Conservation (phyloP, 2,113 vertebrate species). For the Antennarius striatus region DNA sequence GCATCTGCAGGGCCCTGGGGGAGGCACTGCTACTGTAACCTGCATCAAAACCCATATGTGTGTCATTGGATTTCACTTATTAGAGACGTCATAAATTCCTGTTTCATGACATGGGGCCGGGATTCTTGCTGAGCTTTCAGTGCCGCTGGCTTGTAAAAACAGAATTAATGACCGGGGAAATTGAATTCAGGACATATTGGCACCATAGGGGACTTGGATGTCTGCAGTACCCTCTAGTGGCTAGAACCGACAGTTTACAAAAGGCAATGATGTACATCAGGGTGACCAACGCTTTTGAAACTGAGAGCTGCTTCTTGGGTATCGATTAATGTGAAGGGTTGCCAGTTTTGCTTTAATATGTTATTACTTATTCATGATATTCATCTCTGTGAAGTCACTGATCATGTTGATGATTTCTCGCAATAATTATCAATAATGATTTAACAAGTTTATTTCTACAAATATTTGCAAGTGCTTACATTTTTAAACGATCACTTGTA, state of each 20-base stretch:
- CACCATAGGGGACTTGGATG: conserved; percentile 3
- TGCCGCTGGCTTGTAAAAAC: conserved; percentile 43
- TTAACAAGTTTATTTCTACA: too few species aligned
- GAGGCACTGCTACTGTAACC: conserved; percentile 4
- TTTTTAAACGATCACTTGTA: too few species aligned
- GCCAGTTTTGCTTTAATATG: too few species aligned
- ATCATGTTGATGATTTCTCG: too few species aligned
- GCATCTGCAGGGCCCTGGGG: conserved; percentile 11
- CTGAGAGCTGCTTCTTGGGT: too few species aligned
- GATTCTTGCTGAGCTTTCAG: conserved; percentile 60
- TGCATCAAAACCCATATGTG: conserved; percentile 6
- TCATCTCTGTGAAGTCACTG: too few species aligned
- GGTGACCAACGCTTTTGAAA: too few species aligned
- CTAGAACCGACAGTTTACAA: not conserved
- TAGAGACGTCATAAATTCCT: conserved; percentile 12
- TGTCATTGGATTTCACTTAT: conserved; percentile 44
- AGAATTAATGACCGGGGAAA: conserved; percentile 69
- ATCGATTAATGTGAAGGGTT: too few species aligned
- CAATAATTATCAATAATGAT: too few species aligned
- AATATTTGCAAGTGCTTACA: too few species aligned
- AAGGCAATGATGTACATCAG: not conserved
- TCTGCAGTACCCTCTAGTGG: conserved; percentile 22
- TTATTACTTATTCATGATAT: too few species aligned
- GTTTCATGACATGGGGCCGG: not conserved
- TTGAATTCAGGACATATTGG: conserved; percentile 54